Evolutionary conservation across 2,113 vertebrate species (phyloP).

Genomic region (Scartelaos histophorus): DNA sequence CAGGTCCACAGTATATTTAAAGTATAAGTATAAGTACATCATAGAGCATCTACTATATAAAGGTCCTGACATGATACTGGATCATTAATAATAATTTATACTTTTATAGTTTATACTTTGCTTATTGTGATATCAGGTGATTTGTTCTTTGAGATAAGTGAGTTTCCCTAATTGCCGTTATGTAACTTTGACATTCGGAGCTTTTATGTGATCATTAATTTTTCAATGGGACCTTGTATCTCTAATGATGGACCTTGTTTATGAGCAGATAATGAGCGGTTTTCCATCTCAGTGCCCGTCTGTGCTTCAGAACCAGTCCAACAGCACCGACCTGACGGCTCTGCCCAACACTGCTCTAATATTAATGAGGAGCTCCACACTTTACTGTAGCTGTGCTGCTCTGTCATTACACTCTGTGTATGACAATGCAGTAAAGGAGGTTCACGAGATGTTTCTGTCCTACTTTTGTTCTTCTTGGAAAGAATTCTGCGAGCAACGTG

Average conservation of each 20-base stretch:
- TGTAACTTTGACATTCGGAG: neutral
- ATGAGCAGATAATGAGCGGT: constrained; percentile 22
- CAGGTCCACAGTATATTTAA: too few species aligned
- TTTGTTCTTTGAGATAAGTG: neutral
- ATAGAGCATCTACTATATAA: too few species aligned
- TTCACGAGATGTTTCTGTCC: neutral
- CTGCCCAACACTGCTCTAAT: constrained; percentile 23
- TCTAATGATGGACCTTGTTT: constrained; percentile 10
- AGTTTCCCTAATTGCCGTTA: neutral
- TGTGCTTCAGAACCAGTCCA: constrained; percentile 41
- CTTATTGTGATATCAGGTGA: neutral
- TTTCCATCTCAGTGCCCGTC: constrained; percentile 17
- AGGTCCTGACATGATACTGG: too few species aligned
- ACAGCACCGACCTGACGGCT: constrained; percentile 15
- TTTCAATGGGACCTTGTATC: neutral
- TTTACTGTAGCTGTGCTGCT: neutral
- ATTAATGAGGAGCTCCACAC: constrained; percentile 17
- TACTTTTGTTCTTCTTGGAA: neutral
- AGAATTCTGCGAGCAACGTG: too few species aligned
- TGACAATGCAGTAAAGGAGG: constrained; percentile 15
- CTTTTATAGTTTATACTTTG: neutral
- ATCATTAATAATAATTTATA: neutral
- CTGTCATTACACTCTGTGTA: constrained; percentile 6
- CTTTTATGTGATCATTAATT: neutral
- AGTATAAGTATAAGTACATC: too few species aligned